phyloP scores from a whole-genome alignment of 2,797 vertebrate genomes.

The Graptemys geographica region DNA sequence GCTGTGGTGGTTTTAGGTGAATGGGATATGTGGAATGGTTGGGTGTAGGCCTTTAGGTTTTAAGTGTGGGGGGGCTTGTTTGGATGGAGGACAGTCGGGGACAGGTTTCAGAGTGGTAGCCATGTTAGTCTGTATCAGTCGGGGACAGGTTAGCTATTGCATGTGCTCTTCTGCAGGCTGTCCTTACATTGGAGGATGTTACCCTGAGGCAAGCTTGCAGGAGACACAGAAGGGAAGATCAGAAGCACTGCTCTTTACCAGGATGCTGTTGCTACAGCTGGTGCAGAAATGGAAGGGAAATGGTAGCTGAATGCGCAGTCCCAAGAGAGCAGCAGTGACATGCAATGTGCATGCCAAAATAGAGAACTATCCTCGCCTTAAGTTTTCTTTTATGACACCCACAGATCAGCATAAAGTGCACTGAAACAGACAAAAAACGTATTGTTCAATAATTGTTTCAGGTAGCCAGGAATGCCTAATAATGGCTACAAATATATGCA shows the following conservation, averaged over 20 bases:
- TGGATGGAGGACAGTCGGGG: neutral
- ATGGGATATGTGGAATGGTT: neutral
- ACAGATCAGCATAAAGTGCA: neutral
- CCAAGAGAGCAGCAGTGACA: neutral
- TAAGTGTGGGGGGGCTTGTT: neutral
- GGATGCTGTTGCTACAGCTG: neutral
- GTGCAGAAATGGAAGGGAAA: neutral
- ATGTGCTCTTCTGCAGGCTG: neutral
- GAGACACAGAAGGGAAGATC: accelerated
- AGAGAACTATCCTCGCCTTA: neutral
- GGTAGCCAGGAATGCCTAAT: neutral
- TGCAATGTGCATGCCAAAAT: neutral
- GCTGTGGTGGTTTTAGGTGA: neutral
- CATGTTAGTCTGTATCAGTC: no score
- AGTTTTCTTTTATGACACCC: neutral
- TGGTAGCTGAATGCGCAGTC: accelerated
- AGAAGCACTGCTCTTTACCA: neutral
- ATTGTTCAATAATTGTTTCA: neutral
- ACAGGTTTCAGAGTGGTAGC: neutral
- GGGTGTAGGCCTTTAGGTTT: neutral
- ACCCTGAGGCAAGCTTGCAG: neutral
- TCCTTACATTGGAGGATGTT: neutral
- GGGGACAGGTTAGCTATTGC: neutral
- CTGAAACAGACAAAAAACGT: neutral
- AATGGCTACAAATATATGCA: neutral